Evolutionary conservation across 2,797 vertebrate genomes (phyloP), one percentile per base, ranked within the genome.

Genomic region (Gephyroberyx darwinii): DNA sequence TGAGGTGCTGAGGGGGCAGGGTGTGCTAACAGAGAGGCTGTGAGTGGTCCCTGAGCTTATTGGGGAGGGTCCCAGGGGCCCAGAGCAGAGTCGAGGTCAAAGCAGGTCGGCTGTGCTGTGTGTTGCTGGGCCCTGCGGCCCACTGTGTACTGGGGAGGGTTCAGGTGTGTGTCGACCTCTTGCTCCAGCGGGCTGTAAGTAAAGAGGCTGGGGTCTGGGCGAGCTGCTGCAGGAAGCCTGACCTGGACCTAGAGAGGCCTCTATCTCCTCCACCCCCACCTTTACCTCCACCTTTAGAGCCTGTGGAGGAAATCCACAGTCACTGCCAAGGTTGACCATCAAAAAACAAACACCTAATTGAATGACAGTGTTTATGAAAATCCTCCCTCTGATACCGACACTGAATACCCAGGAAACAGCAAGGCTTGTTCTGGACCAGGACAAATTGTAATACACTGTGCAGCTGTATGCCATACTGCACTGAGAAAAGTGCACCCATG

Each of bases 111-210:
- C 75, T 65, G 81, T 88, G 83, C 81, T 82, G 84, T 79, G 87
- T 80, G 89, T 85, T 86, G 73, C 77, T 7, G 74, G 81, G 88
- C 84, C 85, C 86, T 50, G 82, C 77, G 78, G 87, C 84, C 90
- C 82, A 41, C 78, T 69, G 81, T 74, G 74, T 77, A 75, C 78
- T 26, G 70, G 74, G 74, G 69, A 81, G 86, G 90, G 91, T 92
- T 93, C 92, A 92, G 90, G 90, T 93, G 90, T 84, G 88, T 68
- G 75, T 78, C 75, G 90, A 93, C 91, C 90, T 88, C 85, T 86
- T 86, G 88, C 87, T 93, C 89, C 81, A 88, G 67, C 80, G 84
- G 90, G 84, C 92, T 88, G 88, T 90, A 90, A 92, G 89, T 91
- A 93, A 93, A 92, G 84, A 86, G 88, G 85, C 86, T 20, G 48